Percentiles rank a stretch among this genome's conserved stretches.
These are phyloP conservation scores for Ciconia boyciana DNA, from an alignment of 2,113 vertebrate species.

Conservation along the genomic window DNA sequence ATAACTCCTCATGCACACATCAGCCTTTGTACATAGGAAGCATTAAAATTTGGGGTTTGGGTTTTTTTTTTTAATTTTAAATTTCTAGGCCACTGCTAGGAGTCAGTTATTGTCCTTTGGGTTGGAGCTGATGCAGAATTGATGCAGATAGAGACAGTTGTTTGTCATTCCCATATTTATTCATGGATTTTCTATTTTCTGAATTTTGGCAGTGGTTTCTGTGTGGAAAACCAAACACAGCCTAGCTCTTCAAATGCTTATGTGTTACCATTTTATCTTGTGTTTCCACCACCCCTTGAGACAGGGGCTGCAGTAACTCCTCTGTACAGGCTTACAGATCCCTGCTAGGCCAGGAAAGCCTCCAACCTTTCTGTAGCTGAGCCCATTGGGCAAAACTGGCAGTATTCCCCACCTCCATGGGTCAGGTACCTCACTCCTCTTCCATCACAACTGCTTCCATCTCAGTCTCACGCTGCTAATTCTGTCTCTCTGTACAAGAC, in stretches of 20 bases:
- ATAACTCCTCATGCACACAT: neutral
- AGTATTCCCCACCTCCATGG: neutral
- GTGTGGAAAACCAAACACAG: neutral
- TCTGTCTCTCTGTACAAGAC: neutral
- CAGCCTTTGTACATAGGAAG: neutral
- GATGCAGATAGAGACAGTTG: neutral
- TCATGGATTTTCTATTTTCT: neutral
- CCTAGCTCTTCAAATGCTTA: neutral
- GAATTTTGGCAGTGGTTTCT: neutral
- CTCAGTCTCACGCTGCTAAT: neutral
- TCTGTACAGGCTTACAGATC: neutral
- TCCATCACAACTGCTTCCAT: neutral
- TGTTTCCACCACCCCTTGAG: neutral
- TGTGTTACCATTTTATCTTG: neutral
- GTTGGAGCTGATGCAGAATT: neutral
- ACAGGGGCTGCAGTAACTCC: neutral
- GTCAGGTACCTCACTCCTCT: neutral
- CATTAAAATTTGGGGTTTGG: neutral
- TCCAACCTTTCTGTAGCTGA: neutral
- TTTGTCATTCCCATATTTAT: neutral
- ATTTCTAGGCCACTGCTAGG: neutral
- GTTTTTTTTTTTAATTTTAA: neutral
- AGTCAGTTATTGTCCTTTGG: neutral
- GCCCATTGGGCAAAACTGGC: neutral
- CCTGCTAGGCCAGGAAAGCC: neutral